Evolutionary conservation across 2,113 vertebrate species (phyloP).

Genomic region (Sturnus vulgaris): DNA sequence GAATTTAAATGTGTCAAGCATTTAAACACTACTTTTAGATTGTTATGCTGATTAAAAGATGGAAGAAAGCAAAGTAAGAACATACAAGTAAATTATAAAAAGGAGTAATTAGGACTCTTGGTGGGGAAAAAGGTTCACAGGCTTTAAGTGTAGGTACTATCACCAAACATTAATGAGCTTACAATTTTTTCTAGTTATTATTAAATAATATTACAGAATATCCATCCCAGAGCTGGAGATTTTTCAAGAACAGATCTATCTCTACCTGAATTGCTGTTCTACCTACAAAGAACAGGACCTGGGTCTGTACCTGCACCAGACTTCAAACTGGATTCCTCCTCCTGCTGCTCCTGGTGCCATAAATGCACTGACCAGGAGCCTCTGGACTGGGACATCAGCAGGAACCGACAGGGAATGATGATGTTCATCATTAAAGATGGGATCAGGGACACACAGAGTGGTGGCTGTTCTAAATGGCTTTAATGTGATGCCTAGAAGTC

Average conservation of each 20-base stretch:
- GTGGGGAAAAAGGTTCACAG: neutral
- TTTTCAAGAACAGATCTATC: neutral
- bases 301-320: constrained; percentile 92
- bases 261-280: neutral
- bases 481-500: constrained; percentile 75
- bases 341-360: constrained; percentile 70
- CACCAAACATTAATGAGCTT: neutral
- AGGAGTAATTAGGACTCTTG: neutral
- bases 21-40: neutral
- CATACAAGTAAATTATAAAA: neutral
- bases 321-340: constrained; percentile 90
- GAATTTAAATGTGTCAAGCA: neutral
- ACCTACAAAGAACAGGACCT: neutral
- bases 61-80: neutral
- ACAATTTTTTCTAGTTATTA: neutral
- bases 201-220: neutral
- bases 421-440: constrained; percentile 83
- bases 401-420: constrained; percentile 83
- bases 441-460: constrained; percentile 88
- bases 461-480: constrained; percentile 84
- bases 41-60: neutral
- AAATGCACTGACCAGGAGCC: constrained; percentile 81
- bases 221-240: neutral
- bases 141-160: neutral
- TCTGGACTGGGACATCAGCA: constrained; percentile 86